Conservation (phyloP, 2,113 vertebrate species). For the Amblyornis subalaris region DNA sequence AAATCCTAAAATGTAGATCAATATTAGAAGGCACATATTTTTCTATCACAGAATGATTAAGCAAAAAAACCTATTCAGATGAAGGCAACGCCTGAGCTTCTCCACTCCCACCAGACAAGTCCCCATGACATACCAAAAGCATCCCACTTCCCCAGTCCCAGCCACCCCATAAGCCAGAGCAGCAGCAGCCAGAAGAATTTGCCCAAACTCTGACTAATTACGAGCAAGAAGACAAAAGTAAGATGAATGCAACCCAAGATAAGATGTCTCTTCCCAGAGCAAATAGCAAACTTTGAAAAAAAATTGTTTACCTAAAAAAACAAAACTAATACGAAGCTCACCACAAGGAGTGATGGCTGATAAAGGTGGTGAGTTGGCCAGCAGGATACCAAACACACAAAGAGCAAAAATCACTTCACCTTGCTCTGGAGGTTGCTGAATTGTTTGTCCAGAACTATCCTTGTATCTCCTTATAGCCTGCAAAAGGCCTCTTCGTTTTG, state of each 20-base stretch:
- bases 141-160: neutral
- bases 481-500: neutral
- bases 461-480: neutral
- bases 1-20: neutral
- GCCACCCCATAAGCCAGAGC: neutral
- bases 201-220: neutral
- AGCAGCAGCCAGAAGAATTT: neutral
- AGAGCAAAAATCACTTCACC: neutral
- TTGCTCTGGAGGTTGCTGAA: neutral
- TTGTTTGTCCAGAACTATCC: neutral
- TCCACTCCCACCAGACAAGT: neutral
- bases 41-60: neutral
- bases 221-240: neutral
- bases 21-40: neutral
- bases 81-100: neutral
- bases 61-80: neutral
- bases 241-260: neutral
- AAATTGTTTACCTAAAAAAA: neutral
- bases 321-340: neutral
- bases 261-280: neutral
- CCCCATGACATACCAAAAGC: neutral
- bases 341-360: neutral
- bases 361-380: neutral
- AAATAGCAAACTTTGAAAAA: neutral
- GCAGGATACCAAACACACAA: neutral